These are phyloP conservation scores for Helogale parvula DNA, from an alignment of 2,113 vertebrate genomes.

Conservation along the genomic window DNA sequence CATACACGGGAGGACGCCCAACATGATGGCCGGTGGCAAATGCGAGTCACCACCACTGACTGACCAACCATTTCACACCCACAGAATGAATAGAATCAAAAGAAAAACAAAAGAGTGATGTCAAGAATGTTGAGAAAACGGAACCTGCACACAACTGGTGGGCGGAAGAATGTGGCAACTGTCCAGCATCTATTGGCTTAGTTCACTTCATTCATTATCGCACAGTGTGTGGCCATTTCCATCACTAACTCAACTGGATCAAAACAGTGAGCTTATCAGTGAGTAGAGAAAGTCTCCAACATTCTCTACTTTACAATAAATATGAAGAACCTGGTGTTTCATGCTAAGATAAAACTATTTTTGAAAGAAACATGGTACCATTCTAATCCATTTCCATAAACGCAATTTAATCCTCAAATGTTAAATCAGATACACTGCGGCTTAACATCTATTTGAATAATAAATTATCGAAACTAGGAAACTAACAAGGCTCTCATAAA, in stretches of 20 bases:
- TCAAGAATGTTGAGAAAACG: not conserved
- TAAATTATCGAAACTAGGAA: slow-evolving; percentile 53
- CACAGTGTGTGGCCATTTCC: not conserved
- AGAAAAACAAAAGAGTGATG: not conserved
- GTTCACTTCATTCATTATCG: not conserved
- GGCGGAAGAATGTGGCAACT: fast-evolving
- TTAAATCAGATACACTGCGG: slow-evolving; percentile 40
- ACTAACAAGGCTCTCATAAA: slow-evolving; percentile 62
- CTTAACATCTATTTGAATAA: slow-evolving; percentile 72
- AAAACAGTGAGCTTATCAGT: not conserved
- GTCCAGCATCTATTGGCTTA: no score
- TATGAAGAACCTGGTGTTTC: slow-evolving; percentile 42
- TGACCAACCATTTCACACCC: not conserved
- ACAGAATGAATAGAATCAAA: not conserved
- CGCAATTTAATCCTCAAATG: slow-evolving; percentile 47
- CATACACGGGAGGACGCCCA: not conserved
- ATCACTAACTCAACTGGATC: not conserved
- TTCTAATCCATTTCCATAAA: slow-evolving; percentile 55
- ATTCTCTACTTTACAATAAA: not conserved
- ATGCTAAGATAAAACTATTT: slow-evolving; percentile 51
- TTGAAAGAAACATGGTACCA: slow-evolving; percentile 63
- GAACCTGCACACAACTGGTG: not conserved
- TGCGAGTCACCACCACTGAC: not conserved
- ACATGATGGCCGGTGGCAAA: not conserved
- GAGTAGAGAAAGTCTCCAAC: not conserved